Evolutionary conservation across 2,888 invertebrate species (phyloP), one percentile per base, ranked within the genome.

Genomic region (Lycocerus yunnanus): DNA sequence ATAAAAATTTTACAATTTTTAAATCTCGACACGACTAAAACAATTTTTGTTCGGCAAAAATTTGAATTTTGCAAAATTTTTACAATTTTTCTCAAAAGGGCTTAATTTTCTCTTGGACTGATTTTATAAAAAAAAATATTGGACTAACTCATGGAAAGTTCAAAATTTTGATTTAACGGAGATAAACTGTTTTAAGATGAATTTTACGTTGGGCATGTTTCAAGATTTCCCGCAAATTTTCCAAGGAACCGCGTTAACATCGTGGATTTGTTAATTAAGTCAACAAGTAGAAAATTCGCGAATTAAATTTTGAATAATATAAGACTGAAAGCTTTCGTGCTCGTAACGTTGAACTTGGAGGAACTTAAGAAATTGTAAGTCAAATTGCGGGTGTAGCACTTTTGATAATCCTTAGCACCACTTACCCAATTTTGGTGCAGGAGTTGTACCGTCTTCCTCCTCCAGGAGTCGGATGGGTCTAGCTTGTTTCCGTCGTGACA

Each of bases 401-500:
- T 66, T 58, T 59, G 59, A 20, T 15, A 15, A 69, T 69, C 70
- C 73, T 20, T 27, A 27, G 75, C 73, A 70, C 72, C 69, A 75
- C 75, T 72, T 84, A 85, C 85, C 85, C 80, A 80, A 78, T 78
- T 79, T 78, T 77, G 81, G 80, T 79, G 76, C 78, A 74, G 77
- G 21, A 67, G 77, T 82, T 76, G 81, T 79, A 72, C 85, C 86
- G 79, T 87, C 88, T 78, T 89, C 89, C 79, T 88, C 87, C 84
- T 89, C 89, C 78, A 88, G 87, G 80, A 88, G 87, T 78, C 88
- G 86, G 80, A 88, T 88, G 78, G 89, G 89, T 79, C 89, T 86
- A 69, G 89, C 89, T 82, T 89, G 89, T 85, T 89, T 89, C 83
- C 89, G 85, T 77, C 89, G 87, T 80, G 89, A 89, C 89, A 89